These are phyloP conservation scores for Procambarus clarkii DNA, from an alignment of 1,140 invertebrate species.

Conservation along the genomic window DNA sequence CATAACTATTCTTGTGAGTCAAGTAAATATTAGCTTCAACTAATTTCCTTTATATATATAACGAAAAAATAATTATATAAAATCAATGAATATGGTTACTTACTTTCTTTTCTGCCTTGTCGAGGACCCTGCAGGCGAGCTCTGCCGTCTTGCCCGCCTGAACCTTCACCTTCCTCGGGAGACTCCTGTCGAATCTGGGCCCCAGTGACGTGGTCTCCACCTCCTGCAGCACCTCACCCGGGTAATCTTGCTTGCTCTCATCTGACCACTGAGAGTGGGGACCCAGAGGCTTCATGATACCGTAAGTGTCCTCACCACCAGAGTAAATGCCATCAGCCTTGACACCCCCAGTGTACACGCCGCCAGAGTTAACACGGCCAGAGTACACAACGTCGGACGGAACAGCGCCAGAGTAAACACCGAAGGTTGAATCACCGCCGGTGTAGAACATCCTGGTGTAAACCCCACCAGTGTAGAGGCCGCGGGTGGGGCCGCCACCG, in stretches of 20 bases:
- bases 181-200: constrained; percentile 50
- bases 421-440: neutral
- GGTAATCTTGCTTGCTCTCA: neutral
- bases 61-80: too few relatives aligned
- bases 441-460: too few relatives aligned
- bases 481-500: neutral
- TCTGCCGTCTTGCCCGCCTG: constrained; percentile 51
- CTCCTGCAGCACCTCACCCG: neutral
- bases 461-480: neutral
- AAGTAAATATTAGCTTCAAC: too few relatives aligned
- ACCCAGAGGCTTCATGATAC: neutral
- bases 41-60: too few relatives aligned
- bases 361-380: neutral
- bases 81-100: neutral
- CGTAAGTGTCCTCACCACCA: neutral
- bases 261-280: neutral
- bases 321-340: neutral
- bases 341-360: neutral
- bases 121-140: constrained; percentile 46
- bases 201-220: neutral
- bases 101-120: constrained; percentile 38
- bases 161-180: constrained; percentile 49
- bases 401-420: neutral
- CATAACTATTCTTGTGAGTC: too few relatives aligned
- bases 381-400: neutral